Conservation (phyloP, 2,888 invertebrate genomes). For the Dicycla oo region DNA sequence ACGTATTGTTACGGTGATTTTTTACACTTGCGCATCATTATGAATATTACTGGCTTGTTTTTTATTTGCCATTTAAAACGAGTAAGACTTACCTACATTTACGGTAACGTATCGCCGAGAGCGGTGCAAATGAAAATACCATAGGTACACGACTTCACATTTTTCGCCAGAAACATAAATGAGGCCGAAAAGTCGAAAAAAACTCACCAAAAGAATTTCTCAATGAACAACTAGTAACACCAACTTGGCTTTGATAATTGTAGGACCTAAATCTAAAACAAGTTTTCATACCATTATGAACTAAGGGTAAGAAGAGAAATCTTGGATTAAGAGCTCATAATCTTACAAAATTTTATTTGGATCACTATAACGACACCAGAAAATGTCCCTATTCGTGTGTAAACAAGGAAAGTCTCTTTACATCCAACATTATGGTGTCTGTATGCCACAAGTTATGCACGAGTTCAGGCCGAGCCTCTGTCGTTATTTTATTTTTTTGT, state of each 20-base stretch:
- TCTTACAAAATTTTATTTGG: neutral
- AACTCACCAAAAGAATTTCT: neutral
- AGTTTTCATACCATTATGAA: neutral
- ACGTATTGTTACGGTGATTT: neutral
- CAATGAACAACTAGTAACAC: neutral
- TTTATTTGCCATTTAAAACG: neutral
- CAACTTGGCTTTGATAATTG: neutral
- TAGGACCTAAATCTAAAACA: neutral
- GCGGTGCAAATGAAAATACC: neutral
- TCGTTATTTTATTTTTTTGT: slow-evolving; percentile 11
- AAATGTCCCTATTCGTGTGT: neutral
- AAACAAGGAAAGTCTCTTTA: neutral
- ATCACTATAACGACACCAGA: too few relatives aligned
- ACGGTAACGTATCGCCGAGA: too few relatives aligned
- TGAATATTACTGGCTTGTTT: neutral
- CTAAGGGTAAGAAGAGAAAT: neutral
- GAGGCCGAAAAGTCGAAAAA: neutral
- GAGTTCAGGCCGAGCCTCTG: neutral
- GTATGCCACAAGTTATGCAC: slow-evolving; percentile 1
- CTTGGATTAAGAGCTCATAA: neutral
- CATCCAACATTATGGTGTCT: neutral
- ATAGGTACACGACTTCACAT: neutral
- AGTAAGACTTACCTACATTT: neutral
- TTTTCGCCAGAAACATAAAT: neutral
- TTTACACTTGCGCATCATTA: neutral